These are phyloP conservation scores for Ferdinandea cuprea DNA, from an alignment of 2,888 invertebrate genomes.

Conservation along the genomic window DNA sequence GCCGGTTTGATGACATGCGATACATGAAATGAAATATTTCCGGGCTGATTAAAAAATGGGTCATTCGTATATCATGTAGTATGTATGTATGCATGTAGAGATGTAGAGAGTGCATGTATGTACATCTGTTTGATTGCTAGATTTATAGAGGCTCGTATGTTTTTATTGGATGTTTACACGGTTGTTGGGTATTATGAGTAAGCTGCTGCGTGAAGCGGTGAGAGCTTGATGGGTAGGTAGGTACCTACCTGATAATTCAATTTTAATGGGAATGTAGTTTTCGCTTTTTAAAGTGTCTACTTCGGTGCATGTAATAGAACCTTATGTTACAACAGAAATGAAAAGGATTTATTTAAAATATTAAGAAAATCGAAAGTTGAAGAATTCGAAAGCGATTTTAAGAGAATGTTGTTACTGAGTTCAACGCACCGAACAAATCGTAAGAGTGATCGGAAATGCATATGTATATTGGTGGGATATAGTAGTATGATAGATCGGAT, in stretches of 20 bases:
- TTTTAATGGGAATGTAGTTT: slow-evolving; percentile 44
- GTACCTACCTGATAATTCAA: slow-evolving; percentile 40
- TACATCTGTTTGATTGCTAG: slow-evolving; percentile 15
- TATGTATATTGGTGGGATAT: no score
- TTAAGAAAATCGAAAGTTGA: slow-evolving; percentile 25
- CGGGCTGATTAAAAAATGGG: slow-evolving; percentile 69
- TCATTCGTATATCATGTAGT: slow-evolving; percentile 33
- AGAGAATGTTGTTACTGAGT: not conserved
- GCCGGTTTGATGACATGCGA: slow-evolving; percentile 34
- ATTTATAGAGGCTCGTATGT: no score
- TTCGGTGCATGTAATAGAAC: slow-evolving; percentile 9
- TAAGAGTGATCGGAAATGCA: not conserved
- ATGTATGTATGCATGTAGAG: slow-evolving; percentile 25
- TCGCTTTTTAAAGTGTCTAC: slow-evolving; percentile 42
- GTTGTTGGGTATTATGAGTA: slow-evolving; percentile 21
- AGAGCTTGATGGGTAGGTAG: slow-evolving; percentile 21
- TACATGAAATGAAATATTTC: slow-evolving; percentile 58
- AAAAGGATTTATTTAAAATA: not conserved
- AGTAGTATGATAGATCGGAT: no score
- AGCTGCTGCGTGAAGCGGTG: slow-evolving; percentile 16
- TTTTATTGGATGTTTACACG: slow-evolving; percentile 47
- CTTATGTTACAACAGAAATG: not conserved
- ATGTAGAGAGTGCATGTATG: no score
- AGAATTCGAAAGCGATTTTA: slow-evolving; percentile 3
- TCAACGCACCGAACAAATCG: not conserved